Conservation (phyloP, 2,797 vertebrate species). For the Pseudopleuronectes americanus region DNA sequence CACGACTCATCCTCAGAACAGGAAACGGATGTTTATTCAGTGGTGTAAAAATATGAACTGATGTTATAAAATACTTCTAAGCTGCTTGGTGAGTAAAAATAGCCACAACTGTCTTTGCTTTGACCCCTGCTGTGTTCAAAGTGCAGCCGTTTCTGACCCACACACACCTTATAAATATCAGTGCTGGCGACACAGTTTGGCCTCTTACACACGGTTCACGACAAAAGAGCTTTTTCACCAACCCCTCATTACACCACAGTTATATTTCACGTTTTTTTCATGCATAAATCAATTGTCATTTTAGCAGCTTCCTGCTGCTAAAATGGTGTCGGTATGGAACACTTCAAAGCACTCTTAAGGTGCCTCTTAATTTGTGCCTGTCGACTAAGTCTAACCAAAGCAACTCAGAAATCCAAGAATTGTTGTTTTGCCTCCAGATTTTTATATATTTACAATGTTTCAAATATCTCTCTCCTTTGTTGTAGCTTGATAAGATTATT, state of each 20-base stretch:
- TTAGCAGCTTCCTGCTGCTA: not conserved
- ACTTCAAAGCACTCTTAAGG: not conserved
- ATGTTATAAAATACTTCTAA: constrained; percentile 48
- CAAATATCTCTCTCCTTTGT: not conserved
- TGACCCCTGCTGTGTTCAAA: constrained; percentile 45
- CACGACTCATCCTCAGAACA: not conserved
- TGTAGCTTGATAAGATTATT: not conserved
- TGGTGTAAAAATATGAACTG: constrained; percentile 36
- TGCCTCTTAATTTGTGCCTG: too few species aligned
- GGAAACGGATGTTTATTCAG: constrained; percentile 33
- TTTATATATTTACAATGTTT: too few species aligned
- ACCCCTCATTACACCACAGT: not conserved
- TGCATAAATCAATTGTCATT: not conserved
- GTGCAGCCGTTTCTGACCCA: constrained; percentile 4
- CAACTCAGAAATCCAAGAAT: too few species aligned
- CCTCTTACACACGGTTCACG: not conserved
- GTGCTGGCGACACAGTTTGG: not conserved
- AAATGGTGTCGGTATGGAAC: not conserved
- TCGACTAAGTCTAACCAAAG: too few species aligned
- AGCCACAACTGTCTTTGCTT: constrained; percentile 31
- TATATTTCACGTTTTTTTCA: not conserved
- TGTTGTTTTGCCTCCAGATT: too few species aligned
- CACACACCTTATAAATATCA: constrained; percentile 39
- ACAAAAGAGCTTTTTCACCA: not conserved
- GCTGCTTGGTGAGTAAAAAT: constrained; percentile 51